Base-by-base conservation (phyloP, 2,888 invertebrate genomes). In the Aspidapion aeneum region DNA sequence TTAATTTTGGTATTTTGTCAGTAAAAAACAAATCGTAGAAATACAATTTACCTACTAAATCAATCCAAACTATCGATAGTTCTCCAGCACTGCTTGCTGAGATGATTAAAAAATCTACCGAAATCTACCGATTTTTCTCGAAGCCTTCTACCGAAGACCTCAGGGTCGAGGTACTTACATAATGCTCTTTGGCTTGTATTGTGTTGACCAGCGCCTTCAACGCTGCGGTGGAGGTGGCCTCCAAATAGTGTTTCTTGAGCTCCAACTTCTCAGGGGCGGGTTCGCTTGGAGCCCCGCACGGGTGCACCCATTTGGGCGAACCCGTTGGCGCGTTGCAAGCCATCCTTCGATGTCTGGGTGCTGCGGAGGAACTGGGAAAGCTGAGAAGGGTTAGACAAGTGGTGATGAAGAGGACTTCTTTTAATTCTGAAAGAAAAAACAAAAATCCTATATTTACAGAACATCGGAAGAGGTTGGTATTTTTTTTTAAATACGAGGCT, bases 221-320 rank as follows among this genome's bases (percentile, higher is more conserved):
- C 12, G 35, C 35, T 3, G 35, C 12, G 12, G 3, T 12, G 5
- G 35, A 35, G 5, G 12, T 12, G 35, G 35, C 35, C 35, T 12
- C 35, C 5, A 35, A 12, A 12, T 35, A 35, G 35, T 35, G 35
- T 12, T 35, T 35, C 35, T 35, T 35, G 5, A 35, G 35, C 12
- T 35, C 35, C 5, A 35, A 7, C 35, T 12, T 57, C 7, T 66
- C 62, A n/a, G 62, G 48, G 48, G 55, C 59, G 18, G 18, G 20
- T 16, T 54, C 55, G 49, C 57, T 65, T 56, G 18, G 75, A 58
- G n/a, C 82, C 5, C 35, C 82, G 71, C 84, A 84, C 1, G 84
- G 84, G 70, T 83, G 82, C 66, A 82, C 77, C 85, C 85, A 85
- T 67, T 82, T 82, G 50, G 80, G 80, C 18, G 35, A 21, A 12